Evolutionary conservation across 2,888 invertebrate species (phyloP), one percentile per base, ranked within the genome.

Genomic region (Phyto melanocephala): DNA sequence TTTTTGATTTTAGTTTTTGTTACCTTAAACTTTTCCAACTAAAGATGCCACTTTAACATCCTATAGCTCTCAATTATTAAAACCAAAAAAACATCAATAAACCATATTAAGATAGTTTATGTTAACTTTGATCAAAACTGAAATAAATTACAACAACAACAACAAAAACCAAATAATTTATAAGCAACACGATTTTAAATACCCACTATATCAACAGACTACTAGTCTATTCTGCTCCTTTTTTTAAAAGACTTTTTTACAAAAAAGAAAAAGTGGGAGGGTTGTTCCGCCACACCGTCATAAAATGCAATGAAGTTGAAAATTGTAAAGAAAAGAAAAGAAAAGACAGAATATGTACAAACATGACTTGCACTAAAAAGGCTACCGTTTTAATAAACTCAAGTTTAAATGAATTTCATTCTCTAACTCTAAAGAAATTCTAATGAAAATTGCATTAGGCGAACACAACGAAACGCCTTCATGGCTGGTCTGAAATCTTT

Each of bases 71-170:
- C 15, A 8, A 13, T 24, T 15, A 74, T 24, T 40, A 50, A 72
- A 62, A 42, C 7, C 24, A 40, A 58, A 42, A 22, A 47, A 60
- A 28, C 3, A 70, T 50, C 70, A 75, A 65, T 74, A 74, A 75
- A 62, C 67, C 81, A 85, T 87, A 87, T 88, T 89, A 87, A 86
- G 88, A 87, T 85, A 86, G 86, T 85, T 77, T 79, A 84, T 83
- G 87, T 84, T 87, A 84, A 84, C 85, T 86, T 87, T 85, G 87
- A 88, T 89, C 87, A 87, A 87, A 86, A 86, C 86, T 88, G 86
- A 87, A 87, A 88, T 88, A 88, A 88, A 89, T 87, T 37, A 56
- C 22, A 56, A 28, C 2, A 17, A 28, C 22, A 56, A 28, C 2
- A 17, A 28, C 88, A 86, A 45, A 22, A 60, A n/a, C 40, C 28